These are phyloP conservation scores for Herpailurus yagouaroundi DNA, from an alignment of 2,113 vertebrate genomes.

Conservation along the genomic window DNA sequence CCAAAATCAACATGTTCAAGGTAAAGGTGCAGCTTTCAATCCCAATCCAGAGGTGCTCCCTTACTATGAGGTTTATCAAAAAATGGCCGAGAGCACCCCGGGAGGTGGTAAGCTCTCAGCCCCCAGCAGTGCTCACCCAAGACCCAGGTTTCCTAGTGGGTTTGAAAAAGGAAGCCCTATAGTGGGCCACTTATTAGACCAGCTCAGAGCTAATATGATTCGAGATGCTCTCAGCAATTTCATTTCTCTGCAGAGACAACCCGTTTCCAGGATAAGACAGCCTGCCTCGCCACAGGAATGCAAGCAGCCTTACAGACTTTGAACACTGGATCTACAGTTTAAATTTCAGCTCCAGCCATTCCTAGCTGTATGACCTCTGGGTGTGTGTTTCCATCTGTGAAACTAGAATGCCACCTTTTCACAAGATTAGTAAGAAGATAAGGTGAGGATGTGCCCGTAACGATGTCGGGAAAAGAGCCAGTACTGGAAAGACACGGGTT, in stretches of 20 bases:
- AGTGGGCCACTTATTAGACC: accelerated
- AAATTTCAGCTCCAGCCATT: not conserved
- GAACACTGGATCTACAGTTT: not conserved
- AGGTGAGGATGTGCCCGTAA: not conserved
- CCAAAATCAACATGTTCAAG: not conserved
- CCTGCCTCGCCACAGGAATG: not conserved
- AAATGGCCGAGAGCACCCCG: not conserved
- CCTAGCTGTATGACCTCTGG: not conserved
- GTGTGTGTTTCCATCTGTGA: not conserved
- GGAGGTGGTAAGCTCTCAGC: not conserved
- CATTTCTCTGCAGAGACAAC: not conserved
- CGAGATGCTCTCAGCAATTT: not conserved
- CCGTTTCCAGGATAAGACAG: not conserved
- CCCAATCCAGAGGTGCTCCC: not conserved
- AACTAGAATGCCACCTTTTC: not conserved
- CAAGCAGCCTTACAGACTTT: not conserved
- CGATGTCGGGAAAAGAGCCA: not conserved
- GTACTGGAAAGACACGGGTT: not conserved
- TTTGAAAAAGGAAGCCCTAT: not conserved
- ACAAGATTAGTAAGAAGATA: not conserved
- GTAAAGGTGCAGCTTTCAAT: no score
- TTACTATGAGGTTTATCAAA: not conserved
- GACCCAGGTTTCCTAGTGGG: not conserved
- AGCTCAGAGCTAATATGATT: not conserved
- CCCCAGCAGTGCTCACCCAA: accelerated